Evolutionary conservation across 23 tunicate genomes (phyloP).

Genomic region (Botrylloides violaceus): DNA sequence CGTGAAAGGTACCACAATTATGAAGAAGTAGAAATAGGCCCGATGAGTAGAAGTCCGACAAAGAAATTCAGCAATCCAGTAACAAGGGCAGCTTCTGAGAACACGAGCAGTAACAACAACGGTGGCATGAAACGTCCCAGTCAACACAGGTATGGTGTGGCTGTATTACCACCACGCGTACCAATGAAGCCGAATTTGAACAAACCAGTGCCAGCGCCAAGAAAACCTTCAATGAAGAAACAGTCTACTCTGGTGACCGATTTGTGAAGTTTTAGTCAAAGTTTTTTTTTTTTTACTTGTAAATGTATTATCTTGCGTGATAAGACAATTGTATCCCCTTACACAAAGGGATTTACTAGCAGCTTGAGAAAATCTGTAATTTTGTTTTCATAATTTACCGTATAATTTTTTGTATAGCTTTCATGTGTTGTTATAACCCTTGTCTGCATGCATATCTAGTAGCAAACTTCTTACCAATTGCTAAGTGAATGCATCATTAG

Average conservation of each 20-base stretch:
- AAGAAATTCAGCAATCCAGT: constrained; percentile 21
- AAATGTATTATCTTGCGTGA: too few species aligned
- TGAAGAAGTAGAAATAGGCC: constrained; percentile 60
- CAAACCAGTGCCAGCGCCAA: constrained; percentile 61
- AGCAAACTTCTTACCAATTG: too few species aligned
- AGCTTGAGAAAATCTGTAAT: too few species aligned
- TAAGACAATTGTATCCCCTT: too few species aligned
- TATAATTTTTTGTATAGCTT: too few species aligned
- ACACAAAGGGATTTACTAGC: too few species aligned
- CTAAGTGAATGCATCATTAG: too few species aligned
- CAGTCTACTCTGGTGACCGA: constrained; percentile 31
- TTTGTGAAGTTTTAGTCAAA: not conserved
- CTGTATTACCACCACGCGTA: constrained; percentile 11
- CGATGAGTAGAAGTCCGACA: constrained; percentile 24
- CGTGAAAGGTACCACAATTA: constrained; percentile 61
- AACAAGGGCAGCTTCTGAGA: constrained; percentile 21
- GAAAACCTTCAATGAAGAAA: constrained; percentile 26
- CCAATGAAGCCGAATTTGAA: constrained; percentile 1
- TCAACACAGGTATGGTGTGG: not conserved
- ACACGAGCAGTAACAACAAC: constrained; percentile 20
- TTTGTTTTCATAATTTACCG: too few species aligned
- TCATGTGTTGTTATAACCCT: too few species aligned
- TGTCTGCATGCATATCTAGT: too few species aligned
- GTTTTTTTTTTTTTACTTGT: not conserved
- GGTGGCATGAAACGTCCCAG: not conserved